phyloP scores from a whole-genome alignment of 2,797 vertebrate species.

The Cichlasoma orientale region DNA sequence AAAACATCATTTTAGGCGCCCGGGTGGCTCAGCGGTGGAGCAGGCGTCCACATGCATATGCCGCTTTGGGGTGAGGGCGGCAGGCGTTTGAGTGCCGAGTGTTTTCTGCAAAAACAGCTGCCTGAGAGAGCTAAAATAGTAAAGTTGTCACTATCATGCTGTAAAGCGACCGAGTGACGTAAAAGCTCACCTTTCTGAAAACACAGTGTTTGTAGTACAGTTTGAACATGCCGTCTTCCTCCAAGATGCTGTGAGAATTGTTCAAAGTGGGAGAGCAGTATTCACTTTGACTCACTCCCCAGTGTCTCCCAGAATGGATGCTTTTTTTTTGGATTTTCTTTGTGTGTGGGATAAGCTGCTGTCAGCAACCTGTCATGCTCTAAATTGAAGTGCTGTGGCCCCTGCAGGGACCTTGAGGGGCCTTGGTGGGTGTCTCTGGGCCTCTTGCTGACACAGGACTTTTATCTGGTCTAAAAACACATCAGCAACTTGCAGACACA shows the following conservation, averaged over 20 bases:
- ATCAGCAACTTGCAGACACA: neutral
- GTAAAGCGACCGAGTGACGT: neutral
- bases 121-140: neutral
- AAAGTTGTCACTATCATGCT: neutral
- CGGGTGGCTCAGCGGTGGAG: no score
- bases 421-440: neutral
- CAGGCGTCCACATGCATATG: no score
- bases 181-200: neutral
- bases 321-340: neutral
- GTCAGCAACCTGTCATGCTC: neutral
- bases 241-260: fast-evolving
- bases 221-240: neutral
- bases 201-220: neutral
- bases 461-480: neutral
- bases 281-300: neutral
- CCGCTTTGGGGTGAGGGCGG: neutral
- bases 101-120: neutral
- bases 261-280: neutral
- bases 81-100: no score
- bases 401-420: neutral
- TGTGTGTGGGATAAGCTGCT: neutral
- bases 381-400: neutral
- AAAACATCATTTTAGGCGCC: neutral
- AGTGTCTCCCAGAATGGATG: neutral
- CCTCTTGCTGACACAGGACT: neutral